A percentile compares a stretch with the other conserved stretches of the same genome.
These are phyloP conservation scores for Elachura formosa DNA, from an alignment of 2,113 vertebrate species.

Conservation along the genomic window DNA sequence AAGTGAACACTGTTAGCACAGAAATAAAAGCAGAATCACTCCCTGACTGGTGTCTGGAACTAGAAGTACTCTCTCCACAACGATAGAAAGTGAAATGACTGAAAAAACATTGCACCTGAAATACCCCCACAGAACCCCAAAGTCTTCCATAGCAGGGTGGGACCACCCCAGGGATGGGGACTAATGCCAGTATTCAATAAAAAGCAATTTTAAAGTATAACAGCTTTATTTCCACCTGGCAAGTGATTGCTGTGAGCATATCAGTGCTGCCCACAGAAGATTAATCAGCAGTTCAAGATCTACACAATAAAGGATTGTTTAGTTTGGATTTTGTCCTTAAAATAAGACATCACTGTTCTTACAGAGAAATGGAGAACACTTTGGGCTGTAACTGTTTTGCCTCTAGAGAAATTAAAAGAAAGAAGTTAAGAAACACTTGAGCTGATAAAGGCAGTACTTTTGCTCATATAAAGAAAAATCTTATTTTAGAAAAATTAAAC, in stretches of 20 bases:
- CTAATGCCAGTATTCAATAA: neutral
- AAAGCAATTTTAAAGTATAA: neutral
- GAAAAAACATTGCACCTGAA: accelerated
- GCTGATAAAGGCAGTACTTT: neutral
- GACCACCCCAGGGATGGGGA: neutral
- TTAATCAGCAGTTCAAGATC: neutral
- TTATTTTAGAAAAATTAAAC: neutral
- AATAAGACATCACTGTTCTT: neutral
- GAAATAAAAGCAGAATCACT: neutral
- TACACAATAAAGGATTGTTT: neutral
- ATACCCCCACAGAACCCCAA: neutral
- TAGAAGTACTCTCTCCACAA: neutral
- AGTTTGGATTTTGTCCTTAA: neutral
- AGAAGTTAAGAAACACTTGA: neutral
- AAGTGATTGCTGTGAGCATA: neutral
- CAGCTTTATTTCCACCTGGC: neutral
- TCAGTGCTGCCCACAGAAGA: neutral
- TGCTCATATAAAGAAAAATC: neutral
- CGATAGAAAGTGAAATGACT: neutral
- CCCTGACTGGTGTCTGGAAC: neutral
- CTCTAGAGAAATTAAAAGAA: neutral
- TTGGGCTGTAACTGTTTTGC: neutral
- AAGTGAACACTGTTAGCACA: neutral
- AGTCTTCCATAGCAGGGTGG: neutral
- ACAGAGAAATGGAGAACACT: neutral